These are phyloP conservation scores for Altica lythri DNA, from an alignment of 2,888 invertebrate genomes.

Conservation along the genomic window DNA sequence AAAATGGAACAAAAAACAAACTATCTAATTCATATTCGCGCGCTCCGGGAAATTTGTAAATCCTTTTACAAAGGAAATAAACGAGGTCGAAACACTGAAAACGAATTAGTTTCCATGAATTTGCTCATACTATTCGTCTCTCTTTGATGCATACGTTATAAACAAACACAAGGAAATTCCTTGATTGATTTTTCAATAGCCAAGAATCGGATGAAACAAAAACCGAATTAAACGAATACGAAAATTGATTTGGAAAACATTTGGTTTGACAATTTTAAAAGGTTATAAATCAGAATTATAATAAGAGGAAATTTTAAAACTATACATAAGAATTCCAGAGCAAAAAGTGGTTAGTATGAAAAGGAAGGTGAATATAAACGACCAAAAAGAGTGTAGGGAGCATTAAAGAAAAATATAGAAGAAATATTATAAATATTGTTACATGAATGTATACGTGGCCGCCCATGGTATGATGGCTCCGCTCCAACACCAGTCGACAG, in stretches of 20 bases:
- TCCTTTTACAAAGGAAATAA: slow-evolving; percentile 11
- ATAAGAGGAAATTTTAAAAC: too few relatives aligned
- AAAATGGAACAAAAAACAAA: slow-evolving; percentile 2
- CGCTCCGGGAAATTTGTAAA: slow-evolving; percentile 4
- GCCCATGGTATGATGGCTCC: too few relatives aligned
- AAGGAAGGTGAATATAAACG: too few relatives aligned
- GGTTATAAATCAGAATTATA: too few relatives aligned
- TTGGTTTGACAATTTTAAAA: too few relatives aligned
- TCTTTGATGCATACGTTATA: not conserved
- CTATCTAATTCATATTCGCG: slow-evolving; percentile 1
- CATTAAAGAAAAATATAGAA: too few relatives aligned
- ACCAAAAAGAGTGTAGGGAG: too few relatives aligned
- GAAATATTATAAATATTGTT: too few relatives aligned
- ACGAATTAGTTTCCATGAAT: slow-evolving; percentile 8
- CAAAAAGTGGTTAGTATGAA: too few relatives aligned
- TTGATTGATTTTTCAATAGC: slow-evolving; percentile 1
- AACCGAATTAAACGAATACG: slow-evolving; percentile 5
- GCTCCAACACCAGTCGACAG: too few relatives aligned
- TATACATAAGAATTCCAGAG: too few relatives aligned
- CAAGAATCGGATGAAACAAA: not conserved
- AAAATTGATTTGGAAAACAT: not conserved
- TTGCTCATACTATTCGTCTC: not conserved
- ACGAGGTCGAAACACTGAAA: slow-evolving; percentile 8
- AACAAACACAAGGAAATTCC: not conserved
- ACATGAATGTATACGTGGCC: too few relatives aligned